A percentile compares a stretch with the other conserved stretches of the same genome.
Conservation (phyloP, 1,140 invertebrate genomes). For the Gryllus bimaculatus region DNA sequence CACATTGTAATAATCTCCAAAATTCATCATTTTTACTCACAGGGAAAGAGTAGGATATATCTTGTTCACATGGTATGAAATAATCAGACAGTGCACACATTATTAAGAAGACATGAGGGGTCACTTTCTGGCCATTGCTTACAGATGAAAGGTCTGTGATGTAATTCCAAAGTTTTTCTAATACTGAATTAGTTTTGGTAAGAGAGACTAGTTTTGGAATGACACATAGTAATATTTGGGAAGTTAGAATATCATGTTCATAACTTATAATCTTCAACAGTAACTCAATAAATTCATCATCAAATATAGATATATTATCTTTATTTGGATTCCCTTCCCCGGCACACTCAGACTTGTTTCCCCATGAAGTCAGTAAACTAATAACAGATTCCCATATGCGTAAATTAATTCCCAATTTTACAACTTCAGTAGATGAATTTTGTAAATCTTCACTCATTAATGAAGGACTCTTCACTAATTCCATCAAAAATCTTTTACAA, state of each 20-base stretch:
- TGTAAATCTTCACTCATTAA: background rate
- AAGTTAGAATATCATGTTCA: background rate
- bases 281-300: background rate
- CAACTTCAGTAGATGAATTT: background rate
- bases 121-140: background rate
- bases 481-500: background rate
- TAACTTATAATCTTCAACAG: background rate
- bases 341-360: background rate
- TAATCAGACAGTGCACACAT: constrained; percentile 12
- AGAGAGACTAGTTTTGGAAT: constrained; percentile 6
- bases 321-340: background rate
- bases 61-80: background rate
- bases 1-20: constrained; percentile 24
- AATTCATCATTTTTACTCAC: constrained; percentile 19
- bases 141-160: no score
- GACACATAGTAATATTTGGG: background rate
- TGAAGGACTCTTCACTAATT: background rate
- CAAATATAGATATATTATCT: background rate
- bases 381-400: constrained; percentile 9
- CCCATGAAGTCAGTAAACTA: background rate
- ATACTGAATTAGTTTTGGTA: background rate
- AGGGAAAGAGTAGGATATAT: background rate
- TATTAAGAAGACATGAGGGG: background rate
- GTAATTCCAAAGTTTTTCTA: constrained; percentile 11
- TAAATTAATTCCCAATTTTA: background rate